Evolutionary conservation across 2,797 vertebrate species (phyloP), one percentile per base, ranked within the genome.

Genomic region (Diglossa cyanea): DNA sequence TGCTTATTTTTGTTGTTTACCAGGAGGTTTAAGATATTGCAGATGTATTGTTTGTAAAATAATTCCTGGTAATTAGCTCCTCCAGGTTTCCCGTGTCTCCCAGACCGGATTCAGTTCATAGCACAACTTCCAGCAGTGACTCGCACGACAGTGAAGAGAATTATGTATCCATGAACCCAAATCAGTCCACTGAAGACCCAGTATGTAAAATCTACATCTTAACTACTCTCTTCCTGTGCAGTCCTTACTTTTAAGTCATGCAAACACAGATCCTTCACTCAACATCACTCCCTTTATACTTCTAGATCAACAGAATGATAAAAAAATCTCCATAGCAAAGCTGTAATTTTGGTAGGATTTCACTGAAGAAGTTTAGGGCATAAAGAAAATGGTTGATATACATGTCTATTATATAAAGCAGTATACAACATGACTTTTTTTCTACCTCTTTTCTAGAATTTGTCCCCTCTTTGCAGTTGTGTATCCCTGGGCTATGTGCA

Each of bases 121-220:
- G 99, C 98, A 99, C 98, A 95, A 99, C 99, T 92, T 99, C 99
- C 97, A 99, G 99, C 98, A 99, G 99, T 96, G 99, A 99, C 98
- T 99, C 99, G 9, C 99, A 99, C 33, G 99, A 99, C 96, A 99
- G 98, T 96, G 99, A 99, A 93, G 99, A 99, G 98, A 99, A 99
- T 98, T 99, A 99, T 97, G 99, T 99, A 97, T 95, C 98, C 98
- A 99, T 99, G 99, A 98, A 98, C 95, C 98, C 99, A 98, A 99
- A 98, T 98, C 98, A 99, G 96, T 97, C 99, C 97, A 96, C 98
- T 97, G 99, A 99, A 96, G 99, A 99, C 97, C 97, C 98, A 97
- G 99, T 99, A 99, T 97, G 99, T 99, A 98, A 98, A 97, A 84
- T 80, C 91, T 97, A 77, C 91, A 2, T 96, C 79, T 97, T 95